phyloP scores from a whole-genome alignment of 2,888 invertebrate species.

The Yponomeuta malinellus region DNA sequence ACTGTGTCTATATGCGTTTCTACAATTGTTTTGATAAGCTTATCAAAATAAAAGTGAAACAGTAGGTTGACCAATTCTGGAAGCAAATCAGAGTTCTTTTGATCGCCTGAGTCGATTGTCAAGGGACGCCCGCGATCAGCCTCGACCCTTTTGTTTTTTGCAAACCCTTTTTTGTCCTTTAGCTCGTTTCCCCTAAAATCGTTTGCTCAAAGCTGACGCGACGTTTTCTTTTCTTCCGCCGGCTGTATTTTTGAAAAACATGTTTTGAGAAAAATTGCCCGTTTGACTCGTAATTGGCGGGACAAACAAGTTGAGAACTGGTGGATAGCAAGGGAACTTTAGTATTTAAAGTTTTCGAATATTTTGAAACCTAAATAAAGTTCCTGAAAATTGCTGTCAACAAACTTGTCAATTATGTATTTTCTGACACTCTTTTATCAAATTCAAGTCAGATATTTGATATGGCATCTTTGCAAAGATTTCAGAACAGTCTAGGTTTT shows the following conservation, averaged over 20 bases:
- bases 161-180: slow-evolving; percentile 8
- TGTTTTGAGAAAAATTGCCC: neutral
- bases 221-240: neutral
- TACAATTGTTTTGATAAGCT: neutral
- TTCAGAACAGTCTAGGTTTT: too few species aligned
- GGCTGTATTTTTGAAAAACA: slow-evolving; percentile 1
- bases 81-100: slow-evolving; percentile 6
- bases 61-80: neutral
- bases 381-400: too few species aligned
- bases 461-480: too few species aligned
- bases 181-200: slow-evolving; percentile 3
- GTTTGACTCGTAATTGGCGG: neutral
- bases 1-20: too few species aligned
- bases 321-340: too few species aligned
- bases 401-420: too few species aligned
- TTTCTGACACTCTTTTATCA: too few species aligned
- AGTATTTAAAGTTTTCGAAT: too few species aligned
- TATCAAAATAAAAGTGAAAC: neutral
- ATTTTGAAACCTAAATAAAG: too few species aligned
- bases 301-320: too few species aligned
- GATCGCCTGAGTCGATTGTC: slow-evolving; percentile 12
- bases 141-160: slow-evolving; percentile 11
- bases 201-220: neutral
- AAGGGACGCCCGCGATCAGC: slow-evolving; percentile 6
- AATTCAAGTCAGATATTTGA: too few species aligned